Evolutionary conservation across 2,113 vertebrate genomes (phyloP).

Genomic region (Myiozetetes cayanensis): DNA sequence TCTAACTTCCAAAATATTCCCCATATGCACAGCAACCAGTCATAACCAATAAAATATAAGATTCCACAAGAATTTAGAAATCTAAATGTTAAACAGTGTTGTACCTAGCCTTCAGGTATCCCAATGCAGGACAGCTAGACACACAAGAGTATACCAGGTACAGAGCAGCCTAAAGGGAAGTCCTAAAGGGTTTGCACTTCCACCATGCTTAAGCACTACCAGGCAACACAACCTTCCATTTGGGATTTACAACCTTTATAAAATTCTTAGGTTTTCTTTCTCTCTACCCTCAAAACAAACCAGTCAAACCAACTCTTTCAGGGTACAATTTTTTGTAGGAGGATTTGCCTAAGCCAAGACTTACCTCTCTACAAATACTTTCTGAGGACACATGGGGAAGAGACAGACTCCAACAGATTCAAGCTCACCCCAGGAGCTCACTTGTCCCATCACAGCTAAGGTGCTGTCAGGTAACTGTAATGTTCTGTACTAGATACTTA

Average conservation of each 20-base stretch:
- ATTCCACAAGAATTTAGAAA: background rate
- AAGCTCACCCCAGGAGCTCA: background rate
- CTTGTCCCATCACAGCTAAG: background rate
- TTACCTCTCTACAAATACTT: background rate
- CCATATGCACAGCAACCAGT: background rate
- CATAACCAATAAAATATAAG: background rate
- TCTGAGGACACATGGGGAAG: background rate
- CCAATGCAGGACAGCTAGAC: background rate
- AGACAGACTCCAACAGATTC: accelerated
- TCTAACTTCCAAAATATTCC: background rate
- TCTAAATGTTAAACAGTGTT: background rate
- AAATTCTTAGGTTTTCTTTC: background rate
- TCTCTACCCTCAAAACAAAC: background rate
- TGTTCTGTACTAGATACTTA: background rate
- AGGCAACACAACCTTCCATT: background rate
- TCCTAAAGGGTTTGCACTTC: background rate
- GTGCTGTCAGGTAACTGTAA: background rate
- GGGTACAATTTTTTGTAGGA: background rate
- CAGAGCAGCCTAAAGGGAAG: background rate
- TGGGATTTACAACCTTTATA: background rate
- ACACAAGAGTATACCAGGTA: accelerated
- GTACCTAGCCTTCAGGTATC: background rate
- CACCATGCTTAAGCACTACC: too few relatives aligned
- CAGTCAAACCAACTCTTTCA: background rate
- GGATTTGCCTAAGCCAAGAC: background rate